phyloP scores from a whole-genome alignment of 2,113 vertebrate genomes.

The Dromaius novaehollandiae region DNA sequence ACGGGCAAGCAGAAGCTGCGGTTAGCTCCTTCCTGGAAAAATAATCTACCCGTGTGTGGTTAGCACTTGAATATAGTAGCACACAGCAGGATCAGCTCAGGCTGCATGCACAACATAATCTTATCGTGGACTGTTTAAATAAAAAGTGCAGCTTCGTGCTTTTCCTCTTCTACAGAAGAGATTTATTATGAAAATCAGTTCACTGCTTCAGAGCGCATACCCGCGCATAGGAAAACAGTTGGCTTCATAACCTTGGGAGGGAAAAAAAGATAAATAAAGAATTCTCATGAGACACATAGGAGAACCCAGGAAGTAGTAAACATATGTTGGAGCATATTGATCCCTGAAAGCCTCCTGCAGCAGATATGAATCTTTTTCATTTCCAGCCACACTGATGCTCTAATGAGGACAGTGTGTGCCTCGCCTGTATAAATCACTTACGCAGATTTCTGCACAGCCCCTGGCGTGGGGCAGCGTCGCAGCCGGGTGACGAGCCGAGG shows the following conservation, averaged over 20 bases:
- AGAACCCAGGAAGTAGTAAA: slow-evolving; percentile 54
- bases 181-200: slow-evolving; percentile 39
- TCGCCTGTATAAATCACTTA: background rate
- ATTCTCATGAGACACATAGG: slow-evolving; percentile 52
- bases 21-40: background rate
- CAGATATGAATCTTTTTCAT: background rate
- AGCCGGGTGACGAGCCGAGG: fast-evolving
- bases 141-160: background rate
- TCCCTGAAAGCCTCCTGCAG: slow-evolving; percentile 39
- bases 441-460: background rate
- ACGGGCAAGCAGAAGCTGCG: background rate
- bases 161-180: background rate
- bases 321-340: slow-evolving; percentile 68
- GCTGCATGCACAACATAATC: background rate
- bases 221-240: slow-evolving; percentile 41
- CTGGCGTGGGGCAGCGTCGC: fast-evolving
- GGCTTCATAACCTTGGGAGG: slow-evolving; percentile 60
- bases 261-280: slow-evolving; percentile 49
- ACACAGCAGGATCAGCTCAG: background rate
- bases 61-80: background rate
- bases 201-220: background rate
- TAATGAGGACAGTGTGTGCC: background rate
- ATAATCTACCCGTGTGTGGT: background rate
- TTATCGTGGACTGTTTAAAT: background rate
- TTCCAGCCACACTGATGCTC: background rate